Base-by-base conservation (phyloP, 2,113 vertebrate species). In the Corythoichthys intestinalis region DNA sequence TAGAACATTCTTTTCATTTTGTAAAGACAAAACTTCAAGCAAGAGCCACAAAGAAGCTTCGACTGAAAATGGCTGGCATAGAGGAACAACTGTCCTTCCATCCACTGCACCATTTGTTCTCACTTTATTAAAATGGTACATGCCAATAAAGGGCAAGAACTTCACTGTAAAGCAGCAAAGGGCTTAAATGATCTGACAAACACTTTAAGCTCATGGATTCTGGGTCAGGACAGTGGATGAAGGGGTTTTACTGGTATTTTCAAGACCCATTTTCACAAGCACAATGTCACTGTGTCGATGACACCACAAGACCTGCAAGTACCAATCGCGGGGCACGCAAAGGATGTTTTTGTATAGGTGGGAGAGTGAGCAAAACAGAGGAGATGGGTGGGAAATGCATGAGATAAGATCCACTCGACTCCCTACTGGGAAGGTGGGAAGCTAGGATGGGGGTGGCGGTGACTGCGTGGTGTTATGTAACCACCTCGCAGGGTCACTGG, bases 401-500 rank as follows among this genome's bases (percentile, higher is more conserved):
- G 67, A 75, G 67, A 85, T 74, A 81, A 80, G 70, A 78, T 57
- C 72, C 54, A 54, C 37, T 71, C 56, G 57, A 44, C n/a, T 58
- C 66, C 59, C 35, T 56, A 38, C 39, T 67, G 47, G 13, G 54
- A 7, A 38, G 10, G 15, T 38, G 47, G 17, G 59, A 5, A 35
- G 14, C n/a, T 28, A 12, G 41, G 8, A 4, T 56, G 49, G 48
- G 11, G 62, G 2, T 46, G 35, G 49, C 38, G 64, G 66, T 35
- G 17, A 2, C 37, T 14, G 56, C 56, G 4, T 37, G 34, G 46
- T 61, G 48, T 89, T 89, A 66, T 37, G 28, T 83, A 87, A 88
- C 49, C 79, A 73, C 70, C 63, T 75, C 58, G 67, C 53, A 56
- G 70, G 78, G 74, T 85, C 81, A 78, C 68, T 72, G 59, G 69